Percentiles rank a stretch among this genome's conserved stretches.
Conservation (phyloP, 2,888 invertebrate genomes). For the Oxystoma pomonae region DNA sequence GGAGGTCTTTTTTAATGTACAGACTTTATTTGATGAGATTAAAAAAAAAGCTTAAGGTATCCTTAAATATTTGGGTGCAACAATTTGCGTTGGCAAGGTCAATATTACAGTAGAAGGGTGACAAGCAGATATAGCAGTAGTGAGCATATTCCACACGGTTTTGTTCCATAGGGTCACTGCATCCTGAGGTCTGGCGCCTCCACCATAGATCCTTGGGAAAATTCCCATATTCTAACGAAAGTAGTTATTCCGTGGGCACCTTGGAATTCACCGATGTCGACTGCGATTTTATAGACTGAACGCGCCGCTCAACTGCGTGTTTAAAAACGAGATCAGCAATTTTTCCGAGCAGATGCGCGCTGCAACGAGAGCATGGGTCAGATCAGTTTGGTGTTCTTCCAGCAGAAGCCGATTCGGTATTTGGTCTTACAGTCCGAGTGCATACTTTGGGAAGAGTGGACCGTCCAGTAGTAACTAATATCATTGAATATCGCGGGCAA, state of each 20-base stretch:
- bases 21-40: no score
- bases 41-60: no score
- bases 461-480: slow-evolving; percentile 83
- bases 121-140: neutral
- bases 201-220: neutral
- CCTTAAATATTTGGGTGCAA: no score
- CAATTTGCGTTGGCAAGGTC: no score
- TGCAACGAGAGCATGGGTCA: slow-evolving; percentile 69
- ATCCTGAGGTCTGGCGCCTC: no score
- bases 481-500: slow-evolving; percentile 84
- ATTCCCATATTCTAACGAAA: neutral
- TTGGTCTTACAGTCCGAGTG: slow-evolving; percentile 81
- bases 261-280: slow-evolving; percentile 95
- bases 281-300: slow-evolving; percentile 45
- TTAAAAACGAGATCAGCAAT: slow-evolving; percentile 70
- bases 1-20: no score
- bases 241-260: slow-evolving; percentile 38
- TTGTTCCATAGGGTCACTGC: neutral
- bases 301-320: slow-evolving; percentile 52
- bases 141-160: neutral
- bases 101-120: no score
- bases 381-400: slow-evolving; percentile 93
- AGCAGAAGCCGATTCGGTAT: slow-evolving; percentile 87
- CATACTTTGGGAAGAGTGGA: slow-evolving; percentile 99
- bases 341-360: slow-evolving; percentile 76